Evolutionary conservation across 1,140 invertebrate genomes (phyloP), one percentile per base, ranked within the genome.

Genomic region (Cydia fagiglandana): DNA sequence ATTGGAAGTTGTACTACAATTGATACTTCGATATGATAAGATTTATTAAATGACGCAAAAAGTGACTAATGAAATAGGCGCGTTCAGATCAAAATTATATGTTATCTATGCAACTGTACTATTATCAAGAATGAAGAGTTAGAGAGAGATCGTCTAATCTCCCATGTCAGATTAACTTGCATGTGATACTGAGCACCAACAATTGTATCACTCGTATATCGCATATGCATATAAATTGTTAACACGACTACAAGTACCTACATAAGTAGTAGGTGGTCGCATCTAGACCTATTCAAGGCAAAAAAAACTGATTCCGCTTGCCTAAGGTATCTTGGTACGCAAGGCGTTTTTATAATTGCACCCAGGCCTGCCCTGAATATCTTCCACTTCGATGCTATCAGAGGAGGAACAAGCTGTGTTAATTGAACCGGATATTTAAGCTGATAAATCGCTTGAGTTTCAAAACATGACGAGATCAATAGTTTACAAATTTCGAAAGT

Each of bases 311-410:
- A 7, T 45, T 41, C 30, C 66, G 34, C 66, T 70, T 70, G 64
- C 34, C 3, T 53, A 24, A 70, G 34, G 10, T 12, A 41, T 68
- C 9, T 70, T 70, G 79, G 75, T 66, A 74, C 75, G 61, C 77
- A 73, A 83, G 79, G 80, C 79, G 77, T 80, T 80, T 79, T 82
- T 80, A 70, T 83, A 83, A 86, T 83, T 78, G 73, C 78, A 80
- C 64, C 75, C 81, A 75, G 73, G 73, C 74, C 68, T 80, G 83
- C 75, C 84, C 80, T 85, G 80, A 81, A 88, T 85, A 84, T 80
- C 80, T 82, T 81, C 74, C 76, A 83, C 79, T 73, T 3, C 6
- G 66, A 70, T 70, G 30, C 15, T 70, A 70, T 70, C 66, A 17
- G 66, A 38, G 10, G 66, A 70, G 66, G 66, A 70, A 70, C n/a